Percentiles rank a stretch among this genome's conserved stretches.
Evolutionary conservation across 2,797 vertebrate species (phyloP).

Genomic region (Valencia hispanica): DNA sequence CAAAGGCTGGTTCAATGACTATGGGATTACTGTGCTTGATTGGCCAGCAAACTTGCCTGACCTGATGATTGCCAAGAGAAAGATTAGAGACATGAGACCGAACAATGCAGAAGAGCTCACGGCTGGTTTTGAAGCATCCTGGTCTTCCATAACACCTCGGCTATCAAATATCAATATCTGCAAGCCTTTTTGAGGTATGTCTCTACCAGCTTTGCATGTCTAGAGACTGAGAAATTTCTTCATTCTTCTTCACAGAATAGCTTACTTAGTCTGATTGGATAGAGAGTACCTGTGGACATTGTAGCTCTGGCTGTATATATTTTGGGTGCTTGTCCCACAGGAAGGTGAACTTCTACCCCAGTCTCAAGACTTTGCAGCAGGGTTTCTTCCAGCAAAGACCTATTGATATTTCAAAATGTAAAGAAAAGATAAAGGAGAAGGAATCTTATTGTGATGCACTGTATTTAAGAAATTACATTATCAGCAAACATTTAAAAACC

Average conservation of each 20-base stretch:
- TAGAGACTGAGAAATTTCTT: not conserved
- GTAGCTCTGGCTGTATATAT: not conserved
- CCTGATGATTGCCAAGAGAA: too few relatives aligned
- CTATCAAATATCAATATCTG: too few relatives aligned
- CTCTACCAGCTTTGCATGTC: not conserved
- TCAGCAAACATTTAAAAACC: not conserved
- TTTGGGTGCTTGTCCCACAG: not conserved
- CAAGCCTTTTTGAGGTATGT: not conserved
- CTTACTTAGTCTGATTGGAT: not conserved
- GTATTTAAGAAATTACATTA: not conserved
- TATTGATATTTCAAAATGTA: not conserved
- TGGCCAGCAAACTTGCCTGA: too few relatives aligned
- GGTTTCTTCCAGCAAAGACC: not conserved
- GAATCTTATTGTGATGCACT: not conserved
- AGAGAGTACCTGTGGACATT: not conserved
- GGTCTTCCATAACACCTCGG: too few relatives aligned
- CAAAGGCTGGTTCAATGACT: too few relatives aligned
- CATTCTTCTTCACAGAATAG: not conserved
- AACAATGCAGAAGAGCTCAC: too few relatives aligned
- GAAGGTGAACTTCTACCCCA: not conserved
- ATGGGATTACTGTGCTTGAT: too few relatives aligned
- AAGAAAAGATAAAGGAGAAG: not conserved
- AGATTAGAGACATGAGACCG: too few relatives aligned
- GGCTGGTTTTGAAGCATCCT: too few relatives aligned
- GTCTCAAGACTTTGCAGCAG: not conserved